Base-by-base conservation (phyloP, 2,888 invertebrate genomes). In the Mystacides longicornis region DNA sequence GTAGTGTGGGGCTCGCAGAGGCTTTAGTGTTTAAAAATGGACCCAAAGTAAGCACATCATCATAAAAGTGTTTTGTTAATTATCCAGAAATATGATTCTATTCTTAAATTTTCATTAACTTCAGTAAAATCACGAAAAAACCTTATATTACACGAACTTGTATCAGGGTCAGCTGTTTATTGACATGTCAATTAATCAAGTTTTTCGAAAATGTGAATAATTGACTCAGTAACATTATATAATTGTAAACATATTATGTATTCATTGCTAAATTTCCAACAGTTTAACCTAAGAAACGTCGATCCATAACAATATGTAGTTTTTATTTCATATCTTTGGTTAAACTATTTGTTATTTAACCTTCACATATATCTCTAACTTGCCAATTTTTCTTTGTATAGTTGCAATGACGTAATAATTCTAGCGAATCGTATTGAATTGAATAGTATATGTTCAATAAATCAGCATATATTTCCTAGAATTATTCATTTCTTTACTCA, bases 1-100 rank as follows among this genome's bases (percentile, higher is more conserved):
- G 89, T 69, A 80, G 85, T 64, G 73, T 85, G 67, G 77, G 81
- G 70, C 74, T 88, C 66, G 81, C 83, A 57, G 89, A 89, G 77
- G 80, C 79, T 69, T 71, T 86, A 64, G 75, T 83, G 65, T 74
- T 84, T 60, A 83, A 83, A 72, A 83, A 83, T 74, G 81, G 83
- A 62, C 71, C 80, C 62, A 89, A 88, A 86, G 89, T 89, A 81
- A 72, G 69, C 67, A 47, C 46, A 52, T 27, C 1, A n/a, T n/a
- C n/a, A n/a, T n/a, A n/a, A n/a, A n/a, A n/a, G n/a, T n/a, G n/a
- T n/a, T n/a, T n/a, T n/a, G n/a, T n/a, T n/a, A n/a, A n/a, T n/a
- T n/a, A n/a, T n/a, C n/a, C 11, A n/a, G 51, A 19, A n/a, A n/a
- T n/a, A n/a, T n/a, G n/a, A n/a, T n/a, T n/a, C n/a, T n/a, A n/a